Percentiles rank a stretch among this genome's conserved stretches.
phyloP scores from a whole-genome alignment of 23 tunicate genomes.

The Trididemnum miniatum region DNA sequence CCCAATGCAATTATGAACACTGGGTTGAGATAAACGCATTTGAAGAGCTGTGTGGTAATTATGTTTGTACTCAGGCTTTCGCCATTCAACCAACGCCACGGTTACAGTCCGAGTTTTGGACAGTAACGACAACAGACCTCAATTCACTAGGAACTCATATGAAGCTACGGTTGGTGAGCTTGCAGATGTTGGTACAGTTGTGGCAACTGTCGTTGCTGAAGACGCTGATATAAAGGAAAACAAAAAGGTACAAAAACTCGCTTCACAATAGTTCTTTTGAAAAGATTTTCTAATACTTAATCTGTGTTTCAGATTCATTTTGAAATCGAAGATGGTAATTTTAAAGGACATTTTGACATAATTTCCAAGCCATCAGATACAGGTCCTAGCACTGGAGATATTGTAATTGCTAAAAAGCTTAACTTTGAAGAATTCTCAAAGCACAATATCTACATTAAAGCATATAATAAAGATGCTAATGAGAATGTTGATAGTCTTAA shows the following conservation, averaged over 20 bases:
- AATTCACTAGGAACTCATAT: slow-evolving; percentile 17
- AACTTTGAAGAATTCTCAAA: slow-evolving; percentile 60
- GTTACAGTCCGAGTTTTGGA: slow-evolving; percentile 58
- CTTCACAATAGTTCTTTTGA: neutral
- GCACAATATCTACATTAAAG: slow-evolving; percentile 33
- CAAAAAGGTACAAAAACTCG: slow-evolving; percentile 59
- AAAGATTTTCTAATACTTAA: neutral
- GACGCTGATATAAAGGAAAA: slow-evolving; percentile 71
- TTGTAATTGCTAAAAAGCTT: slow-evolving; percentile 41
- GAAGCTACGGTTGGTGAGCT: slow-evolving; percentile 45
- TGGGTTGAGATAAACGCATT: too few relatives aligned
- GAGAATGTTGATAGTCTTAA: neutral
- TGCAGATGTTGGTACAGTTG: neutral
- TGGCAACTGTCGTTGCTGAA: slow-evolving; percentile 34
- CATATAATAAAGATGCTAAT: slow-evolving; percentile 54
- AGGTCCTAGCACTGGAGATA: slow-evolving; percentile 33
- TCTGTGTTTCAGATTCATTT: slow-evolving; percentile 43
- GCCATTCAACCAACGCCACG: slow-evolving; percentile 10
- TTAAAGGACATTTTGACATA: slow-evolving; percentile 33
- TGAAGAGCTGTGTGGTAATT: too few relatives aligned
- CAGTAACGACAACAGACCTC: slow-evolving; percentile 76
- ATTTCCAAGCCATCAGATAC: neutral
- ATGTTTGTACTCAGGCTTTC: neutral
- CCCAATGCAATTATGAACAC: too few relatives aligned
- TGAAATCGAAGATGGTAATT: slow-evolving; percentile 47